Percentiles rank a stretch among this genome's conserved stretches.
These are phyloP conservation scores for Amblyopsis rosae DNA, from an alignment of 2,113 vertebrate species.

Conservation along the genomic window DNA sequence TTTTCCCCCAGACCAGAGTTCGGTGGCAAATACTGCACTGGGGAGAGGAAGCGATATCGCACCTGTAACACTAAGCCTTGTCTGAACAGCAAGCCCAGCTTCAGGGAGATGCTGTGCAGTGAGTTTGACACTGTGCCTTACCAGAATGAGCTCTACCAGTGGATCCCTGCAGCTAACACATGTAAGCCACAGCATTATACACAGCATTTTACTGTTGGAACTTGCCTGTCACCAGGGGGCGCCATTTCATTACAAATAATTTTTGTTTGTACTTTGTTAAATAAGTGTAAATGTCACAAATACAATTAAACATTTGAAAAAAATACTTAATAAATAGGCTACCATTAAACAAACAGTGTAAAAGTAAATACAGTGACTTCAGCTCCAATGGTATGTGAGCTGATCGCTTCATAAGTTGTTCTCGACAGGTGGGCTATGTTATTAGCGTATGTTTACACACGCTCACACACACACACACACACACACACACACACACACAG, in stretches of 20 bases:
- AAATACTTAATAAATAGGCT: neutral
- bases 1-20: constrained; percentile 84
- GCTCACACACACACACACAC: neutral
- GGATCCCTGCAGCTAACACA: constrained; percentile 85
- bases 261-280: no score
- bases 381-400: neutral
- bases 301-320: no score
- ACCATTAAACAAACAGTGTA: neutral
- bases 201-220: no score
- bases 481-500: neutral
- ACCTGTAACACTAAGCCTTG: constrained; percentile 88
- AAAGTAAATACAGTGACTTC: neutral
- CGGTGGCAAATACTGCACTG: constrained; percentile 94
- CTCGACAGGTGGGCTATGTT: neutral
- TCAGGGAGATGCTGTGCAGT: constrained; percentile 97
- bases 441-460: neutral
- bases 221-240: constrained; percentile 48
- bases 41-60: constrained; percentile 91
- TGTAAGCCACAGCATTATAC: constrained; percentile 62
- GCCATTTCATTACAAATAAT: constrained; percentile 28
- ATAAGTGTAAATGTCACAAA: no score
- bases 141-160: constrained; percentile 89
- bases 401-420: neutral
- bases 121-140: constrained; percentile 95
- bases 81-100: constrained; percentile 76